Base-by-base conservation (phyloP, 2,797 vertebrate species). In the Eutrigla gurnardus region DNA sequence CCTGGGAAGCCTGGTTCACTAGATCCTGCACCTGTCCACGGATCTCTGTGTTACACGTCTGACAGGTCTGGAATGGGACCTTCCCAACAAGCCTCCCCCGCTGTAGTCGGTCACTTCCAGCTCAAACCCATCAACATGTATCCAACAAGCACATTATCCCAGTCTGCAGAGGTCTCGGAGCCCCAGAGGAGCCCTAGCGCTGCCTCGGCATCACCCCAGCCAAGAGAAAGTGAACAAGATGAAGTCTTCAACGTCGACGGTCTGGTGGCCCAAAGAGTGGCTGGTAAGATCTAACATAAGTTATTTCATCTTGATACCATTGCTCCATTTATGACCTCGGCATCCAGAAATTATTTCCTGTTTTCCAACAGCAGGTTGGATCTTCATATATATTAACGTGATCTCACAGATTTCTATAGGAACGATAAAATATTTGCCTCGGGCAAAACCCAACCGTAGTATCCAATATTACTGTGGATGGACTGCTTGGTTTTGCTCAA, bases 241-340 rank as follows among this genome's bases (percentile, higher is more conserved):
- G 95, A 96, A 55, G 95, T 95, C 11, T 95, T 97, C 92, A 96
- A 95, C 63, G 90, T 99, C 75, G 97, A 98, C 84, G 98, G 98
- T 53, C 94, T 99, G 82, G 98, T 99, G 82, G 97, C 97, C 71
- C 97, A 99, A 65, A 95, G 98, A 78, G 95, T 99, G 65, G 98
- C 98, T 93, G 98, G 98, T 99, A 97, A 95, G 87, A 69, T 45
- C 18, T 7, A 18, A 63, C 1, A 67, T 57, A 11, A 53, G 4
- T 45, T 60, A 11, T 54, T 73, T 63, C 15, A 53, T 70, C 9
- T 7, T 68, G 2, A 50, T 18, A 52, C 6, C 3, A 37, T 39
- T 0, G 0, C 15, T 73, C 25, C 15, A 61, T 52, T 40, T 43
- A n/a, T 42, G 7, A 42, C 33, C 2, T 72, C 9, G 52, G 43